phyloP scores from a whole-genome alignment of 2,797 vertebrate genomes.

The Furcifer pardalis region DNA sequence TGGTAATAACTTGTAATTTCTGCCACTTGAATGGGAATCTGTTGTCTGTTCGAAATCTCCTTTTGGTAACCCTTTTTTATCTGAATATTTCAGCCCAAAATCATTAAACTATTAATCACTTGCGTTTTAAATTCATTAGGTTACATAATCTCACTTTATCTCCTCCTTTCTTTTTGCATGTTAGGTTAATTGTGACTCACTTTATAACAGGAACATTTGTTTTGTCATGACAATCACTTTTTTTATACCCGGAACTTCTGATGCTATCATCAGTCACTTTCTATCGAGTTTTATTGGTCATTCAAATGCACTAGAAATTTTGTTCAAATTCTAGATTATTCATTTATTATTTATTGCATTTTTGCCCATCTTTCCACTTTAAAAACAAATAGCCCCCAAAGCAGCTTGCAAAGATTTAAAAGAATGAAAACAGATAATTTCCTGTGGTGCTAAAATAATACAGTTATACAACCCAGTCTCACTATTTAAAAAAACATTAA shows the following conservation, averaged over 20 bases:
- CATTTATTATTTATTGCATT: background rate
- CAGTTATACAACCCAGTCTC: too few species aligned
- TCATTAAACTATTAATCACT: background rate
- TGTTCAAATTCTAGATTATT: background rate
- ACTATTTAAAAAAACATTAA: too few species aligned
- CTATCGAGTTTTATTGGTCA: background rate
- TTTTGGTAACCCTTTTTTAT: background rate
- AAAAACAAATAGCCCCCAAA: too few species aligned
- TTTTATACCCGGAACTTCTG: background rate
- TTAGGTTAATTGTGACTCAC: constrained; percentile 6
- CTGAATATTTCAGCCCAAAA: background rate
- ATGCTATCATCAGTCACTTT: background rate
- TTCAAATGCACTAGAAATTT: background rate
- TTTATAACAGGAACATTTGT: background rate
- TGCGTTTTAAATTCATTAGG: background rate
- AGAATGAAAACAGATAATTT: too few species aligned
- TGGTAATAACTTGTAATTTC: background rate
- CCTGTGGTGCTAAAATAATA: too few species aligned
- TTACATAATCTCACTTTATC: background rate
- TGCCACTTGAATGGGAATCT: too few species aligned
- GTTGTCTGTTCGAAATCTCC: background rate
- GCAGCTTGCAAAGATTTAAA: too few species aligned
- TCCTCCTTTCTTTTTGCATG: background rate
- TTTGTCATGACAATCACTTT: background rate
- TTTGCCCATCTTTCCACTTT: too few species aligned